phyloP scores from a whole-genome alignment of 1,140 invertebrate genomes.

The Trichogramma pretiosum region DNA sequence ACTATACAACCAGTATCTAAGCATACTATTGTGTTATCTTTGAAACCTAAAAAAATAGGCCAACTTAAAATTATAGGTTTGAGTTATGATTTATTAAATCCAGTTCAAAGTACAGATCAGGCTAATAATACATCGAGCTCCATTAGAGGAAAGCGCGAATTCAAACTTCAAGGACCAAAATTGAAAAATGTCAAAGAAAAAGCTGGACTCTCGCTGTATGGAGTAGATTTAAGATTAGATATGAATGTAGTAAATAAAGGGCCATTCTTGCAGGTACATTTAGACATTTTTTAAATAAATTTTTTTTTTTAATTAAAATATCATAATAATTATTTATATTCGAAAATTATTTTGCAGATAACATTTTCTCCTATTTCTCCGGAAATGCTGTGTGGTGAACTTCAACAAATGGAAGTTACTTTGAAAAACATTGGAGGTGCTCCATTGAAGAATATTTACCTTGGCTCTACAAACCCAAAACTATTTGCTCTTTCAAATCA shows the following conservation, averaged over 20 bases:
- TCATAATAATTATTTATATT: background rate
- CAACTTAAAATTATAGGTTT: slow-evolving; percentile 36
- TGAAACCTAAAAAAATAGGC: slow-evolving; percentile 32
- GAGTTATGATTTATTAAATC: slow-evolving; percentile 35
- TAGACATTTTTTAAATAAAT: slow-evolving; percentile 4
- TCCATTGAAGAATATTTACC: slow-evolving; percentile 54
- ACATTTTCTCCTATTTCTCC: slow-evolving; percentile 59
- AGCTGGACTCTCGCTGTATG: slow-evolving; percentile 38
- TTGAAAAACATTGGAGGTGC: slow-evolving; percentile 62
- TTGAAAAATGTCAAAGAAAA: slow-evolving; percentile 42
- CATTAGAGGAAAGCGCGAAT: slow-evolving; percentile 56
- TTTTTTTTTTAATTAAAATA: slow-evolving; percentile 1
- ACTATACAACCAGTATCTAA: slow-evolving; percentile 37
- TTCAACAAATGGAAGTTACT: slow-evolving; percentile 57
- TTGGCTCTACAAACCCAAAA: slow-evolving; percentile 61
- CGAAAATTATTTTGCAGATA: slow-evolving; percentile 43
- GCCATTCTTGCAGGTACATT: slow-evolving; percentile 62
- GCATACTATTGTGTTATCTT: slow-evolving; percentile 33
- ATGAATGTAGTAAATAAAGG: slow-evolving; percentile 58
- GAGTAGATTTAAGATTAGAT: slow-evolving; percentile 51
- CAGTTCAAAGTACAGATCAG: slow-evolving; percentile 28
- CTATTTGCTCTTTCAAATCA: slow-evolving; percentile 52
- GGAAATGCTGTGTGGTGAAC: slow-evolving; percentile 64
- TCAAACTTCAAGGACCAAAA: slow-evolving; percentile 46
- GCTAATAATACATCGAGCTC: slow-evolving; percentile 28